Conservation (phyloP, 2,113 vertebrate genomes). For the Piprites chloris region DNA sequence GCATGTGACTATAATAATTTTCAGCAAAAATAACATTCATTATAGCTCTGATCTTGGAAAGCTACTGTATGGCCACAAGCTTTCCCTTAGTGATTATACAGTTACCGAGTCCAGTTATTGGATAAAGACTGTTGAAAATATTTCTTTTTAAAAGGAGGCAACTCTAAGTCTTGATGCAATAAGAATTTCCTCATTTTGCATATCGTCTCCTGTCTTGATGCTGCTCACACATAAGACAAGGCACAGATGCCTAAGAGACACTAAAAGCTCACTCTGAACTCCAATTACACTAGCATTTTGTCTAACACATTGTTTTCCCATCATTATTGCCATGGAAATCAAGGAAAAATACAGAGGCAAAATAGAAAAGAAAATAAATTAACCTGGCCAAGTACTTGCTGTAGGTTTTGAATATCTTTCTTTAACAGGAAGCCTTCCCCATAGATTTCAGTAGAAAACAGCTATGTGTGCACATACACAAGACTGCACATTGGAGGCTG, state of each 20-base stretch:
- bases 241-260: not conserved
- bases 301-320: not conserved
- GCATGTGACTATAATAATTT: not conserved
- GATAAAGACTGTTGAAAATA: not conserved
- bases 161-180: not conserved
- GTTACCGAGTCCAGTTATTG: not conserved
- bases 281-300: not conserved
- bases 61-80: not conserved
- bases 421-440: not conserved
- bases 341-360: not conserved
- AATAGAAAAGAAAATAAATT: not conserved
- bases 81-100: not conserved
- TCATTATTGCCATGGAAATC: not conserved
- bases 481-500: not conserved
- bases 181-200: not conserved
- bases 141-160: not conserved
- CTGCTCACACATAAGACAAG: not conserved
- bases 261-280: not conserved
- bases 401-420: not conserved
- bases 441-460: not conserved
- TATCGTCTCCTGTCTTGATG: not conserved
- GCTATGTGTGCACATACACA: not conserved
- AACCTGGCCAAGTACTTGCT: not conserved
- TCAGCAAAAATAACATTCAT: not conserved
- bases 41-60: not conserved